These are phyloP conservation scores for Bellardia pandia DNA, from an alignment of 2,888 invertebrate species.

Conservation along the genomic window DNA sequence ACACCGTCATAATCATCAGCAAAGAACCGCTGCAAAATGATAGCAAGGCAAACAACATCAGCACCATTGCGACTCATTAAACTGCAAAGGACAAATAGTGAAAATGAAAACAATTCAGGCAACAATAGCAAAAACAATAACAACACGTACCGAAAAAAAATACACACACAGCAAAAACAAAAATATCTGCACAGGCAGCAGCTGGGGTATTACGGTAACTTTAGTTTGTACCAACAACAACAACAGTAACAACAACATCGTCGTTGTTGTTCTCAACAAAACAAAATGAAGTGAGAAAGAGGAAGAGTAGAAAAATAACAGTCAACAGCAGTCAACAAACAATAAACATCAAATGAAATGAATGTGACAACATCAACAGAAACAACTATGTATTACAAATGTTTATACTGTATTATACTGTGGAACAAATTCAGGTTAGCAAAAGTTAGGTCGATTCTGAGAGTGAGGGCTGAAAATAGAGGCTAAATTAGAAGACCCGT, in stretches of 20 bases:
- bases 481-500: too few relatives aligned
- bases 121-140: slow-evolving; percentile 31
- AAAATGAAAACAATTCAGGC: slow-evolving; percentile 47
- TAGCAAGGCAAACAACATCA: slow-evolving; percentile 1
- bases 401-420: neutral
- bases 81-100: slow-evolving; percentile 53
- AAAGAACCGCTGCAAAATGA: slow-evolving; percentile 3
- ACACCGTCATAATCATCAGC: slow-evolving; percentile 15
- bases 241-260: neutral
- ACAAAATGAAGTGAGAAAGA: neutral
- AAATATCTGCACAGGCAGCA: slow-evolving; percentile 49
- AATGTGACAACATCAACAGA: slow-evolving; percentile 55
- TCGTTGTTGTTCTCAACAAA: neutral
- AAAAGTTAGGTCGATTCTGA: too few relatives aligned
- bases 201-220: slow-evolving; percentile 48
- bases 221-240: slow-evolving; percentile 8
- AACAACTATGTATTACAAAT: slow-evolving; percentile 43
- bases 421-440: too few relatives aligned
- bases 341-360: slow-evolving; percentile 55
- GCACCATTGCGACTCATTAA: slow-evolving; percentile 63
- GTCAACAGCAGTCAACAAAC: slow-evolving; percentile 52
- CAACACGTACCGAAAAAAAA: neutral
- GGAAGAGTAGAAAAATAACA: neutral
- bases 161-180: neutral
- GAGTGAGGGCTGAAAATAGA: too few relatives aligned